phyloP scores from a whole-genome alignment of 2,113 vertebrate genomes.

The Oreochromis aureus region DNA sequence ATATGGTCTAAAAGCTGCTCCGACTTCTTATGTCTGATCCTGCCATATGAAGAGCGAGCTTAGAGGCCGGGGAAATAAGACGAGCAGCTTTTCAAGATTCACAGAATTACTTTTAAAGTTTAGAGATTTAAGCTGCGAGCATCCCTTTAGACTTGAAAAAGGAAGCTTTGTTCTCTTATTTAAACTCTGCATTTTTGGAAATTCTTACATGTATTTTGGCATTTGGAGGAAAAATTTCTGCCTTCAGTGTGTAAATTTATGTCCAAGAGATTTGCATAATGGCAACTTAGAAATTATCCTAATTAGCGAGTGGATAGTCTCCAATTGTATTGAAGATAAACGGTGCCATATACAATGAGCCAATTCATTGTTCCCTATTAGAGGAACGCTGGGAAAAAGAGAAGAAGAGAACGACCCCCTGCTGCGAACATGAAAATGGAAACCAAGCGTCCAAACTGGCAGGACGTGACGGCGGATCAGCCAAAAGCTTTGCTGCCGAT shows the following conservation, averaged over 20 bases:
- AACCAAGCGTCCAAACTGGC: slow-evolving; percentile 65
- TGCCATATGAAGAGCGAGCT: neutral
- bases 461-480: slow-evolving; percentile 22
- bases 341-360: neutral
- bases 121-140: neutral
- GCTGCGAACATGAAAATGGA: slow-evolving; percentile 53
- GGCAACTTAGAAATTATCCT: slow-evolving; percentile 19
- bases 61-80: neutral
- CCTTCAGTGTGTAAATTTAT: neutral
- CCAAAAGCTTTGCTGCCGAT: slow-evolving; percentile 40
- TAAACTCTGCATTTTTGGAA: neutral
- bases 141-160: neutral
- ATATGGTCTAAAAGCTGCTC: slow-evolving; percentile 56
- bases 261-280: slow-evolving; percentile 46
- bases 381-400: neutral
- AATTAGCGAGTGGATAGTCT: slow-evolving; percentile 53
- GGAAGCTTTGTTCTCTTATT: neutral
- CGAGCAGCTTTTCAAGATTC: neutral
- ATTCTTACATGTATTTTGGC: neutral
- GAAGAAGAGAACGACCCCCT: slow-evolving; percentile 21
- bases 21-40: neutral
- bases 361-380: slow-evolving; percentile 43
- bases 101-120: neutral
- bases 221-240: neutral
- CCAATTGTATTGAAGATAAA: slow-evolving; percentile 33